Evolutionary conservation across 2,888 invertebrate species (phyloP).

Genomic region (Onthophagus sagittarius): DNA sequence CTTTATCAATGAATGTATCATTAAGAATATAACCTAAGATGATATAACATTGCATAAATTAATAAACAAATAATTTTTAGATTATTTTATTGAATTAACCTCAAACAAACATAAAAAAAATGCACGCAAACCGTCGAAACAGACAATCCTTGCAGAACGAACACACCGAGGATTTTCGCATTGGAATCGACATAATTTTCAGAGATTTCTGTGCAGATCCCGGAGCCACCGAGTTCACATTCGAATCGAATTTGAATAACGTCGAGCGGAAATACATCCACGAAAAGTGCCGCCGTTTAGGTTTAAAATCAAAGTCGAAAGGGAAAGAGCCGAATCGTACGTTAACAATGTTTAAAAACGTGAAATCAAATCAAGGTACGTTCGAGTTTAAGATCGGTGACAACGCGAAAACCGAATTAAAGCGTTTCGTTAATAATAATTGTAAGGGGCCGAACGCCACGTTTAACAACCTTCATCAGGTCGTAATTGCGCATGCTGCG

Average conservation of each 20-base stretch:
- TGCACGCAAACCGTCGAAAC: background rate
- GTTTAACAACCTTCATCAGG: conserved; percentile 3
- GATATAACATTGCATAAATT: no score
- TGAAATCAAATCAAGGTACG: background rate
- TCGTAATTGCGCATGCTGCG: conserved; percentile 12
- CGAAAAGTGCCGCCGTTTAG: conserved; percentile 61
- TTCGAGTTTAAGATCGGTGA: conserved; percentile 14
- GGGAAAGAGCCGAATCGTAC: conserved; percentile 58
- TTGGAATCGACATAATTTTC: conserved; percentile 38
- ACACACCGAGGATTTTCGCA: conserved; percentile 21
- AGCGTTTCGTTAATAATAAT: conserved; percentile 6
- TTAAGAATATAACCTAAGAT: no score
- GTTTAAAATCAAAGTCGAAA: conserved; percentile 75
- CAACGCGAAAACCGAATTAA: conserved; percentile 15
- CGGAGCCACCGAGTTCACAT: conserved; percentile 35
- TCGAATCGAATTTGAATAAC: conserved; percentile 70
- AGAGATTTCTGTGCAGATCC: conserved; percentile 37
- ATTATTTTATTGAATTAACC: background rate
- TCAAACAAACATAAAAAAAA: background rate
- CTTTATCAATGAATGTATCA: no score
- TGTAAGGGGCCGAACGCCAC: background rate
- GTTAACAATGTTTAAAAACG: conserved; percentile 29
- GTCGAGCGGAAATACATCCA: conserved; percentile 80
- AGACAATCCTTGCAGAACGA: conserved; percentile 1
- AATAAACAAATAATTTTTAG: background rate